Percentiles rank a stretch among this genome's conserved stretches.
Evolutionary conservation across 1,140 invertebrate genomes (phyloP).

Genomic region (Rhopalosiphum maidis): DNA sequence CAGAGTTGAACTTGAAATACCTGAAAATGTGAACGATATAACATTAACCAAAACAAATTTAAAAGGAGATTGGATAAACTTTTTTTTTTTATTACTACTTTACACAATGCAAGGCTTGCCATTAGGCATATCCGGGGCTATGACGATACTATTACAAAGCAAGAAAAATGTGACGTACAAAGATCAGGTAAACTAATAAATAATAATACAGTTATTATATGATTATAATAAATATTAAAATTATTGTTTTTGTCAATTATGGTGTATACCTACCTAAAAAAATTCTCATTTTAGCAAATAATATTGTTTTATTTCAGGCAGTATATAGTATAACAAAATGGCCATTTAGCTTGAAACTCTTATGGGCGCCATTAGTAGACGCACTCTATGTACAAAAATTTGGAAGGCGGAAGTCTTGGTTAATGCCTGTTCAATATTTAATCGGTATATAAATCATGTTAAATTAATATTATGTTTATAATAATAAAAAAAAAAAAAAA

Average conservation of each 20-base stretch:
- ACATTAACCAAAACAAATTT: not conserved
- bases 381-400: slow-evolving; percentile 84
- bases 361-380: slow-evolving; percentile 99
- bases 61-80: not conserved
- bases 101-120: not conserved
- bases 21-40: not conserved
- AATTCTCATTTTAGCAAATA: not conserved
- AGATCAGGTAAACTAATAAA: not conserved
- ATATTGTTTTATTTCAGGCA: slow-evolving; percentile 67
- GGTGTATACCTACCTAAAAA: not conserved
- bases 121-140: not conserved
- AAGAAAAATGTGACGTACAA: not conserved
- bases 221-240: too few species aligned
- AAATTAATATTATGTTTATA: not conserved
- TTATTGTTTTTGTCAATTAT: not conserved
- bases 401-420: slow-evolving; percentile 96
- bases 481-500: not conserved
- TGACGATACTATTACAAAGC: not conserved
- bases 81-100: not conserved
- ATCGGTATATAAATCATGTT: not conserved
- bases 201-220: not conserved
- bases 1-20: not conserved
- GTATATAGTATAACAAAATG: slow-evolving; percentile 97
- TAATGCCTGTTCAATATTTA: slow-evolving; percentile 72
- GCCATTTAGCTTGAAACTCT: slow-evolving; percentile 96